Evolutionary conservation across 2,888 invertebrate genomes (phyloP), one percentile per base, ranked within the genome.

Genomic region (Dysmachus trigonus): DNA sequence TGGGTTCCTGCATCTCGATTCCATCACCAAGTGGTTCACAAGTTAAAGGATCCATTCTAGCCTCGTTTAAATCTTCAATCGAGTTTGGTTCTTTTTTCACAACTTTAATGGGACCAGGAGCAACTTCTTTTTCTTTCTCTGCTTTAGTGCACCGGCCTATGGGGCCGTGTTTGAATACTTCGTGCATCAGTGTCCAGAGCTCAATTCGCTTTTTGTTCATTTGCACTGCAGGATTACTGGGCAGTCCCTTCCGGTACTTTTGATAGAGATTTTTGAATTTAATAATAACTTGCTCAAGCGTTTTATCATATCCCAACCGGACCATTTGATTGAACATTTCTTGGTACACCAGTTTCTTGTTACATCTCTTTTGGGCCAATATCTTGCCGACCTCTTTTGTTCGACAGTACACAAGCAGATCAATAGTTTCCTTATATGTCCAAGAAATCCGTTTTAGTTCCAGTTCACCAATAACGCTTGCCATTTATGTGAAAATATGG

Each of bases 201-300:
- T 85, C 76, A 53, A 30, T 62, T 7, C 76, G 53, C 6, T 72
- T 83, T 41, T 27, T 83, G 30, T 83, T 83, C 27, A 41, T 22
- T 7, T 72, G 30, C 41, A 51, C 13, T 30, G 51, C 3, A 2
- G 79, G 79, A 62, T 62, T 81, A 10, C 18, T 18, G 0, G 77
- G 77, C 6, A 47, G 6, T 38, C 47, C 84, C 13, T 51, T 53
- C 27, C 51, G 51, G 18, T 85, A 85, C 31, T 76, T 76, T 15
- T 53, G 51, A 13, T 76, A 85, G 0, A 85, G 38, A 62, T 85
- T 85, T 77, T 85, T 85, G 35, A 76, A 85, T 62, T 85, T 85
- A 15, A 85, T 41, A 5, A 77, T 22, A 13, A 77, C 53, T 35
- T 85, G 85, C 30, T 85, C 76, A 10, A 76, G 7, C 18, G 76